phyloP scores from a whole-genome alignment of 2,888 invertebrate species.

The Machimus atricapillus region DNA sequence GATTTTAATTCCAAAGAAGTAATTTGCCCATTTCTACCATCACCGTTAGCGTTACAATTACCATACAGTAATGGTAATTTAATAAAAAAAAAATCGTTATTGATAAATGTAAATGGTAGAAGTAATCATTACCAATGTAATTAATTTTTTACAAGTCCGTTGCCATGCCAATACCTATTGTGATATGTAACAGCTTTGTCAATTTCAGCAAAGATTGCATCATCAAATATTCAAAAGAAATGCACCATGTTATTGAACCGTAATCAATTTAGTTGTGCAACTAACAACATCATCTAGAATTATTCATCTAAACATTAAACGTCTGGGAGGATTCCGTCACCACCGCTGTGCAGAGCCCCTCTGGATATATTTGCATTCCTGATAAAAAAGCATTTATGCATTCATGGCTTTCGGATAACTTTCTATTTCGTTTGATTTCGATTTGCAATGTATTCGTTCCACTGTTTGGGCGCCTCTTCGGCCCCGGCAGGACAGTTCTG shows the following conservation, averaged over 20 bases:
- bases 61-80: too few species aligned
- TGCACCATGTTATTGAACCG: background rate
- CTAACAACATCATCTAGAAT: background rate
- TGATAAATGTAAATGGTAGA: too few species aligned
- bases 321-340: background rate
- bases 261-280: background rate
- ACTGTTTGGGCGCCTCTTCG: background rate
- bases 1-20: too few species aligned
- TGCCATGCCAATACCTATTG: background rate
- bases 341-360: background rate
- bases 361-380: background rate
- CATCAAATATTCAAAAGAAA: background rate
- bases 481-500: background rate
- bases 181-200: background rate
- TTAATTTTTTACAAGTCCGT: too few species aligned
- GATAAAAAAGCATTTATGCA: background rate
- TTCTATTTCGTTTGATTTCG: background rate
- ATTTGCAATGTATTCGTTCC: background rate
- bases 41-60: too few species aligned
- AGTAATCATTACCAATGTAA: too few species aligned
- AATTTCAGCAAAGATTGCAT: background rate
- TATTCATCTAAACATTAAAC: background rate
- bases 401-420: background rate
- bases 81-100: too few species aligned
- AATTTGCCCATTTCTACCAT: too few species aligned